Evolutionary conservation across 2,888 invertebrate genomes (phyloP).

Genomic region (Uropetala carovei): DNA sequence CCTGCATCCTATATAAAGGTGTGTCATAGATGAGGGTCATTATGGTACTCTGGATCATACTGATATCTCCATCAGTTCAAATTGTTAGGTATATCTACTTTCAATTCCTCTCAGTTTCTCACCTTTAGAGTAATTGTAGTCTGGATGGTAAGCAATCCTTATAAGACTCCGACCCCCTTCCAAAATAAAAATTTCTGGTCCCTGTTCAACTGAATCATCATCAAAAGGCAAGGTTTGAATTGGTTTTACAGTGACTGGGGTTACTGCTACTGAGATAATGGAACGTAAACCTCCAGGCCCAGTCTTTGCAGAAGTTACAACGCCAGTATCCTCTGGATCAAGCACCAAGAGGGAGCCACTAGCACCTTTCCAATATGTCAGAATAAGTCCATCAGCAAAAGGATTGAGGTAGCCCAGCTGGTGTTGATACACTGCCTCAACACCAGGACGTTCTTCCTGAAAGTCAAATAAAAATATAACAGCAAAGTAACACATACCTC

Average conservation of each 20-base stretch:
- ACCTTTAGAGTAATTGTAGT: conserved; percentile 72
- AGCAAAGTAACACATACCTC: no score
- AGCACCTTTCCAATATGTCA: conserved; percentile 41
- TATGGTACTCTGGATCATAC: no score
- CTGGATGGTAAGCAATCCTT: conserved; percentile 86
- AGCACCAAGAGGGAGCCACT: conserved; percentile 46
- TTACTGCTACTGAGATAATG: conserved; percentile 19
- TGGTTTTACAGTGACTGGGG: not conserved
- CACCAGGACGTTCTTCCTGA: not conserved
- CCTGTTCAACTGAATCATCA: not conserved
- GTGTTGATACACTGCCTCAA: conserved; percentile 5
- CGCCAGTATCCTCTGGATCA: conserved; percentile 53
- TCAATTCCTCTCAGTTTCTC: no score
- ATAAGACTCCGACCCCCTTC: conserved; percentile 87
- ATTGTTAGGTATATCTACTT: no score
- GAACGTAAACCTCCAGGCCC: conserved; percentile 41
- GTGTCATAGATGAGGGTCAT: no score
- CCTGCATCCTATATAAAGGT: no score
- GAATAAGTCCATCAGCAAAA: conserved; percentile 34
- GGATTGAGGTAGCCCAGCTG: conserved; percentile 39
- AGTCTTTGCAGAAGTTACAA: conserved; percentile 42
- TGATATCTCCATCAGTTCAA: no score
- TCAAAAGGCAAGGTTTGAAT: not conserved
- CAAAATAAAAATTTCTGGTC: conserved; percentile 83
- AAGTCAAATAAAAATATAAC: not conserved